Conservation (phyloP, 2,888 invertebrate species). For the Strigamia maritima region DNA sequence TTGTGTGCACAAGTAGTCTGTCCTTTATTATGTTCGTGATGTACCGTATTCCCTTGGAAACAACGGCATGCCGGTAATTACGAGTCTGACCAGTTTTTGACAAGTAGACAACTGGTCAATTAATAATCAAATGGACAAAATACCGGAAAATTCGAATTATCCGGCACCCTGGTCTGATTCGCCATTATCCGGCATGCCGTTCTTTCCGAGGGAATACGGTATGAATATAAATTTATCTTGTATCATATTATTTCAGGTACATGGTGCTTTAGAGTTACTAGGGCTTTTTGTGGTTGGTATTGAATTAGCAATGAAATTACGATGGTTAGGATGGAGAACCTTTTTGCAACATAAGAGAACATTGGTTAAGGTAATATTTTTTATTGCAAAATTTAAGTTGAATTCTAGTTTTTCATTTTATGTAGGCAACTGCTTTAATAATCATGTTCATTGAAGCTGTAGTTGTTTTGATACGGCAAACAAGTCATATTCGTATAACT, state of each 20-base stretch:
- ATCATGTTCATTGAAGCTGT: slow-evolving; percentile 81
- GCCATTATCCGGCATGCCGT: too few species aligned
- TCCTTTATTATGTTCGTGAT: too few species aligned
- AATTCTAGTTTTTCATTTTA: background rate
- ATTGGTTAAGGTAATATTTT: slow-evolving; percentile 69
- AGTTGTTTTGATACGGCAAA: slow-evolving; percentile 73
- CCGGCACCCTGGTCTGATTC: too few species aligned
- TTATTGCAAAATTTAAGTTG: background rate
- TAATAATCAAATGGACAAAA: too few species aligned
- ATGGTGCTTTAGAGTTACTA: slow-evolving; percentile 75
- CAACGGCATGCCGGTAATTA: too few species aligned
- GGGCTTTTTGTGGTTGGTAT: slow-evolving; percentile 72
- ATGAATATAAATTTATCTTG: too few species aligned
- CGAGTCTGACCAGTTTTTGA: too few species aligned
- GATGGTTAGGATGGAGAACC: slow-evolving; percentile 82
- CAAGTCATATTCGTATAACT: slow-evolving; percentile 82
- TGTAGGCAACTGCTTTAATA: slow-evolving; percentile 57
- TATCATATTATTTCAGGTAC: slow-evolving; percentile 63
- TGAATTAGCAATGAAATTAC: slow-evolving; percentile 72
- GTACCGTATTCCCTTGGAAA: too few species aligned
- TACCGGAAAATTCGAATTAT: too few species aligned
- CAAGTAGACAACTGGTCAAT: too few species aligned
- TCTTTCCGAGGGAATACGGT: too few species aligned
- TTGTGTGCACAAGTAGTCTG: too few species aligned
- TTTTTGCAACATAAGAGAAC: slow-evolving; percentile 80